A percentile compares a stretch with the other conserved stretches of the same genome.
Evolutionary conservation across 2,797 vertebrate genomes (phyloP).

Genomic region (Meriones psammophilus): DNA sequence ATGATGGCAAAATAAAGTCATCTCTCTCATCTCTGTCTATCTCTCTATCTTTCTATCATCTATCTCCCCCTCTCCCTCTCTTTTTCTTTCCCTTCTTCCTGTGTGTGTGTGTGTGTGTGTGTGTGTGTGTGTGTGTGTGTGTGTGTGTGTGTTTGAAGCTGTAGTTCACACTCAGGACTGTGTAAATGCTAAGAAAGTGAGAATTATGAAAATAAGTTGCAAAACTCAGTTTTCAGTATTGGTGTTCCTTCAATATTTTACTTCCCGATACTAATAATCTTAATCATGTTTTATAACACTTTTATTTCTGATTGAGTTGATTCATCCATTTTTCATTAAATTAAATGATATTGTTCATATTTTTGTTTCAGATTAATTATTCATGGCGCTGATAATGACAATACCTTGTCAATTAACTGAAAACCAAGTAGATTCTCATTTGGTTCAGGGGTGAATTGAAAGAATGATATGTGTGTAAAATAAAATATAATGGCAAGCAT

Average conservation of each 20-base stretch:
- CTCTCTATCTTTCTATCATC: not conserved
- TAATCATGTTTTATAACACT: not conserved
- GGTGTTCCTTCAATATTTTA: not conserved
- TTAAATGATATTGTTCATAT: not conserved
- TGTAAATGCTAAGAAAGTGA: not conserved
- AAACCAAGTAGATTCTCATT: not conserved
- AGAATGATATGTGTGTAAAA: not conserved
- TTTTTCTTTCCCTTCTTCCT: not conserved
- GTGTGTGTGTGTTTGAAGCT: accelerated
- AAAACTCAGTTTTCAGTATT: not conserved
- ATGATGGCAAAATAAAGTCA: not conserved
- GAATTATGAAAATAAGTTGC: not conserved
- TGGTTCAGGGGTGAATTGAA: not conserved
- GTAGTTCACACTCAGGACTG: not conserved
- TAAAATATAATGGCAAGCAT: not conserved
- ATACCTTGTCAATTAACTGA: not conserved
- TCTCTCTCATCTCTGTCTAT: not conserved
- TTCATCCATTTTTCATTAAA: not conserved
- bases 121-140: not conserved
- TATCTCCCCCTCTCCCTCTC: not conserved
- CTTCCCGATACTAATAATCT: not conserved
- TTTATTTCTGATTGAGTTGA: not conserved
- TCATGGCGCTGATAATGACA: not conserved
- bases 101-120: not conserved
- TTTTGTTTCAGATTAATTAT: not conserved